phyloP scores from a whole-genome alignment of 23 tunicate species.

The Halocynthia aurantium region DNA sequence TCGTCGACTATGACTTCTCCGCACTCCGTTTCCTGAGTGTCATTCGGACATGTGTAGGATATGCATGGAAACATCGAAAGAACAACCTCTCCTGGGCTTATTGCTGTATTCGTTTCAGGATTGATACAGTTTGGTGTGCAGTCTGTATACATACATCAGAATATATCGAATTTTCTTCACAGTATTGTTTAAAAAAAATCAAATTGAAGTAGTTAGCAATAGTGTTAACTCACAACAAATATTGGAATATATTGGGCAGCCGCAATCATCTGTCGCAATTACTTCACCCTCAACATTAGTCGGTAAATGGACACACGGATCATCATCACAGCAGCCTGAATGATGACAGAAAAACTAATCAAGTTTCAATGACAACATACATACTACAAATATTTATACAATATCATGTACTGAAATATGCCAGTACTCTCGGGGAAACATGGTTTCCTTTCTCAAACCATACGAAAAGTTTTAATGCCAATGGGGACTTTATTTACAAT shows the following conservation, averaged over 20 bases:
- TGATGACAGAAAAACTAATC: background rate
- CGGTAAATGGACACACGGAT: constrained; percentile 1
- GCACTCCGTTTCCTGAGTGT: background rate
- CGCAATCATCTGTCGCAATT: constrained; percentile 10
- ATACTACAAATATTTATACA: background rate
- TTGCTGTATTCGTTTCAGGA: constrained; percentile 18
- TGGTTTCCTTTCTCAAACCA: background rate
- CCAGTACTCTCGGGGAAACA: too few relatives aligned
- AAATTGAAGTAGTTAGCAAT: background rate
- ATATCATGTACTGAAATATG: background rate
- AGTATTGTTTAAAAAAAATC: background rate
- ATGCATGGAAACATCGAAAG: constrained; percentile 30
- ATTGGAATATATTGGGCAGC: constrained; percentile 9
- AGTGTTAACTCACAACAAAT: background rate
- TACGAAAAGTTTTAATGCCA: too few relatives aligned
- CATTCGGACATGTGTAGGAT: background rate
- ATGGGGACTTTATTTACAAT: too few relatives aligned
- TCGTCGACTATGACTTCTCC: background rate
- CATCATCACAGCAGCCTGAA: constrained; percentile 4
- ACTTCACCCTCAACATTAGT: constrained; percentile 8
- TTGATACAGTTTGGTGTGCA: constrained; percentile 25
- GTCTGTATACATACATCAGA: constrained; percentile 15
- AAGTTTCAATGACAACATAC: background rate
- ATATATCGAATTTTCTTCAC: background rate
- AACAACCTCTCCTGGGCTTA: constrained; percentile 15